These are phyloP conservation scores for Bursaphelenchus okinawaensis DNA, from an alignment of 2,888 invertebrate genomes.

Conservation along the genomic window DNA sequence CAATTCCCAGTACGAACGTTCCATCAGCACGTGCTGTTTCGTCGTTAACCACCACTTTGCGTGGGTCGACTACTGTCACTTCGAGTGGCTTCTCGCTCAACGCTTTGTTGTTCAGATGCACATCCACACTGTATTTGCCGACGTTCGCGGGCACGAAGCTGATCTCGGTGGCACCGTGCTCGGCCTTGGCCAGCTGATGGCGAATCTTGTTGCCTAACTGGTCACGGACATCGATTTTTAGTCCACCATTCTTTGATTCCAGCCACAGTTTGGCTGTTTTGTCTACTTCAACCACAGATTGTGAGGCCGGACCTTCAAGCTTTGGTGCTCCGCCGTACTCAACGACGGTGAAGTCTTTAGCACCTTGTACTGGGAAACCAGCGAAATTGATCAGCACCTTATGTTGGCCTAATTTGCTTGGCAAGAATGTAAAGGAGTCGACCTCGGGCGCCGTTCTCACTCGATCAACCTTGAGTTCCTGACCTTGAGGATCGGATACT, in stretches of 20 bases:
- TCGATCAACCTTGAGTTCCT: constrained; percentile 40
- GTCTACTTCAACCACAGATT: constrained; percentile 60
- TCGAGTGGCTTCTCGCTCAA: constrained; percentile 63
- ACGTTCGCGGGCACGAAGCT: constrained; percentile 51
- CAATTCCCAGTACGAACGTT: constrained; percentile 39
- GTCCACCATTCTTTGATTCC: constrained; percentile 59
- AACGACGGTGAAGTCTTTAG: constrained; percentile 34
- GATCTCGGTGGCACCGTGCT: constrained; percentile 70
- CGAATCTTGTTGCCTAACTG: constrained; percentile 37
- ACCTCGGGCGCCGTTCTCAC: constrained; percentile 40
- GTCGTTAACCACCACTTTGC: constrained; percentile 41
- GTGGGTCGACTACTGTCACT: constrained; percentile 53
- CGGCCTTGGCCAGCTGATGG: constrained; percentile 43
- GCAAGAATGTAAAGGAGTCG: constrained; percentile 47
- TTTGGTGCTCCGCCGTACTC: constrained; percentile 46
- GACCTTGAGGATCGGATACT: constrained; percentile 48
- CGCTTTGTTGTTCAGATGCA: constrained; percentile 61
- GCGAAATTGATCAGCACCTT: constrained; percentile 45
- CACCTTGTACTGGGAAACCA: constrained; percentile 54
- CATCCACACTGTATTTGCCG: constrained; percentile 42
- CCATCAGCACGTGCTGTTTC: constrained; percentile 47
- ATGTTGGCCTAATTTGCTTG: constrained; percentile 50
- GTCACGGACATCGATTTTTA: constrained; percentile 49
- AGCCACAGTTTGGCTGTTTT: constrained; percentile 62
- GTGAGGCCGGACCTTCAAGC: constrained; percentile 62